Evolutionary conservation across 2,797 vertebrate genomes (phyloP).

Genomic region (Bradypodion ventrale): DNA sequence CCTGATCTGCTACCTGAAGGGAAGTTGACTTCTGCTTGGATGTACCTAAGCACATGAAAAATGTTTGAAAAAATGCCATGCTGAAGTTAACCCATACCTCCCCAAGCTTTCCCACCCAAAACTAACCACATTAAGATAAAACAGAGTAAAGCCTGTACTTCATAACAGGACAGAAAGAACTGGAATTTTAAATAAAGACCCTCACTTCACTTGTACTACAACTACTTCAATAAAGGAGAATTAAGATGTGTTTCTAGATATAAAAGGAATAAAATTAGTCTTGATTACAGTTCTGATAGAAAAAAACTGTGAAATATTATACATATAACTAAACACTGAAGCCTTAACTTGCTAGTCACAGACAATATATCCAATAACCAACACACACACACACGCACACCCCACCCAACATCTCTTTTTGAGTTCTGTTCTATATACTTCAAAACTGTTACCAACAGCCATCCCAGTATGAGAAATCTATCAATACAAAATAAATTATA

Average conservation of each 20-base stretch:
- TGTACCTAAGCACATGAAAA: conserved; percentile 86
- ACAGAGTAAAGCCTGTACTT: conserved; percentile 35
- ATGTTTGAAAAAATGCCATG: conserved; percentile 83
- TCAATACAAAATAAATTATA: neutral
- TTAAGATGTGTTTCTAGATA: conserved; percentile 34
- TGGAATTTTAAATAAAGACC: conserved; percentile 35
- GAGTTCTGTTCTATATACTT: neutral
- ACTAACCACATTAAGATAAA: conserved; percentile 59
- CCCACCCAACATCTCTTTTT: neutral
- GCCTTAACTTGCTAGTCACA: conserved; percentile 34
- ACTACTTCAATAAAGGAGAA: conserved; percentile 21
- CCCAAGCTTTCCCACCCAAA: conserved; percentile 58
- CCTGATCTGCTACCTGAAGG: conserved; percentile 91
- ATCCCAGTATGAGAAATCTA: neutral
- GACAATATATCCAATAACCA: neutral
- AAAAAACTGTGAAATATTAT: conserved; percentile 25
- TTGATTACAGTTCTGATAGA: conserved; percentile 7
- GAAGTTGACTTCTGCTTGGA: conserved; percentile 96
- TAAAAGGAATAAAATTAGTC: conserved; percentile 20
- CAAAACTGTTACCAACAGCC: neutral
- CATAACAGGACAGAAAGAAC: conserved; percentile 44
- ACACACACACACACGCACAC: neutral
- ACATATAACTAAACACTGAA: conserved; percentile 15
- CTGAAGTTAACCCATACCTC: conserved; percentile 72
- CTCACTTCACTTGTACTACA: conserved; percentile 24